phyloP scores from a whole-genome alignment of 2,888 invertebrate genomes.

The Tipula helvola region DNA sequence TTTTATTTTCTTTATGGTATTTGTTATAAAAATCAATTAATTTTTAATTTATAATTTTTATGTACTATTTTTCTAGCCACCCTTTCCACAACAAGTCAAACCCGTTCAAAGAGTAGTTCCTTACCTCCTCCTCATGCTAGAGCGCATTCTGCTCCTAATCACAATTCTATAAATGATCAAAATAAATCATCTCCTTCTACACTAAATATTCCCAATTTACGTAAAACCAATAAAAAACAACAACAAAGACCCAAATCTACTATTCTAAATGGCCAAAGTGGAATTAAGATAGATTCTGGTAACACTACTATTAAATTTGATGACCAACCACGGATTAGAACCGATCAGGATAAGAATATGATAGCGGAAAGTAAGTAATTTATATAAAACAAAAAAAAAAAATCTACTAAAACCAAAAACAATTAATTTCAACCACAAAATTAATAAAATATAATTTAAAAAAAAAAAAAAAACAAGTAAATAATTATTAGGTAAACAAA shows the following conservation, averaged over 20 bases:
- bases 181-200: constrained; percentile 23
- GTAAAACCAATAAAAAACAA: constrained; percentile 23
- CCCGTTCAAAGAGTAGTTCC: constrained; percentile 54
- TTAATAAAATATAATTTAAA: not conserved
- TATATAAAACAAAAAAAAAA: not conserved
- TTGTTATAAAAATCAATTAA: not conserved
- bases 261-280: constrained; percentile 20
- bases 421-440: not conserved
- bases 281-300: constrained; percentile 14
- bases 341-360: constrained; percentile 34
- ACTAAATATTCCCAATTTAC: constrained; percentile 17
- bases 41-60: constrained; percentile 16
- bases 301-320: constrained; percentile 14
- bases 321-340: constrained; percentile 25
- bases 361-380: constrained; percentile 33
- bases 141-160: constrained; percentile 28
- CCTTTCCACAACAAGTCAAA: constrained; percentile 61
- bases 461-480: not conserved
- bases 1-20: not conserved
- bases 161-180: constrained; percentile 26
- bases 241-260: constrained; percentile 24
- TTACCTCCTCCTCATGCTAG: constrained; percentile 40
- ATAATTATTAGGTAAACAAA: not conserved
- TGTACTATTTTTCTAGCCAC: constrained; percentile 46
- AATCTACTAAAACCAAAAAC: not conserved